phyloP scores from a whole-genome alignment of 2,113 vertebrate species.

The Sinocyclocheilus maitianheensis region DNA sequence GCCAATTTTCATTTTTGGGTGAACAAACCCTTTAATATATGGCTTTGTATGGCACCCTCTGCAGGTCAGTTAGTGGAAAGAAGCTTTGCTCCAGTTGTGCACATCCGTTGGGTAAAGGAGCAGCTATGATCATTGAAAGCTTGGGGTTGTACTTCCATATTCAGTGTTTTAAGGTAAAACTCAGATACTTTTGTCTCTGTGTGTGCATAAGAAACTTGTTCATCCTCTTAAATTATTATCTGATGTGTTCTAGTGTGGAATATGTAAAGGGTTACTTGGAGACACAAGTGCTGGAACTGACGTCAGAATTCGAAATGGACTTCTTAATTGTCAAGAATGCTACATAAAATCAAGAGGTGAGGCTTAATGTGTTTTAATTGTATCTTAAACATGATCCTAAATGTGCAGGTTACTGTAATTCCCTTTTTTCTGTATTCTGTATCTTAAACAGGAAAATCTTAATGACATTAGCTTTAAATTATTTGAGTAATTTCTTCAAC shows the following conservation, averaged over 20 bases:
- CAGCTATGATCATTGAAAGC: slow-evolving; percentile 97
- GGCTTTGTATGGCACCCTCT: slow-evolving; percentile 53
- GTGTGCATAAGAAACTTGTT: neutral
- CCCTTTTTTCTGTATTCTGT: neutral
- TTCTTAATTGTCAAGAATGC: slow-evolving; percentile 92
- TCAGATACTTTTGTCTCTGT: neutral
- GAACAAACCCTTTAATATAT: neutral
- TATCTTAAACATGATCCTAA: neutral
- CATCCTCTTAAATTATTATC: neutral
- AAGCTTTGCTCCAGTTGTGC: slow-evolving; percentile 91
- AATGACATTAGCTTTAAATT: neutral
- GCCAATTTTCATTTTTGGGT: too few species aligned
- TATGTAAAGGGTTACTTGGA: slow-evolving; percentile 90
- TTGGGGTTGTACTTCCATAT: slow-evolving; percentile 94
- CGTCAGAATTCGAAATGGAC: slow-evolving; percentile 91
- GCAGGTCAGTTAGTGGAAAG: slow-evolving; percentile 93
- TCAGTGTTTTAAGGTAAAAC: slow-evolving; percentile 91
- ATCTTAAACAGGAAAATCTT: neutral
- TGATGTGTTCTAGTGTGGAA: slow-evolving; percentile 81
- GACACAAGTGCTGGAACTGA: slow-evolving; percentile 89
- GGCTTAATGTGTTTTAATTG: slow-evolving; percentile 40
- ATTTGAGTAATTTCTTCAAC: neutral
- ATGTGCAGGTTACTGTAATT: neutral
- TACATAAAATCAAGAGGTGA: slow-evolving; percentile 90
- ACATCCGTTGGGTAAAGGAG: slow-evolving; percentile 90